A percentile compares a stretch with the other conserved stretches of the same genome.
Conservation (phyloP, 2,113 vertebrate species). For the Brachirus orientalis region DNA sequence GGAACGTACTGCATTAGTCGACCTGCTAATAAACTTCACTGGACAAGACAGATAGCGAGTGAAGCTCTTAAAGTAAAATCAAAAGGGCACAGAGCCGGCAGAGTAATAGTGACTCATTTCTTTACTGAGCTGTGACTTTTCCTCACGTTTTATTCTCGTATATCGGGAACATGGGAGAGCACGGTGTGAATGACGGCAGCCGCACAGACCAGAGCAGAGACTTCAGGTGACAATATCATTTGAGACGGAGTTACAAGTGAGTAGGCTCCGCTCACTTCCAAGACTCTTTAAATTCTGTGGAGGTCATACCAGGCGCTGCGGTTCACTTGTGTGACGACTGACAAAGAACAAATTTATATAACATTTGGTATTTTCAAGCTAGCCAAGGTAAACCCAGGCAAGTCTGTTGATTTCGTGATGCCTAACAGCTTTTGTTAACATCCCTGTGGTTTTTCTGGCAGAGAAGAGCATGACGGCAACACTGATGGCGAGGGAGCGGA, state of each 20-base stretch:
- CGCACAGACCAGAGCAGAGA: conserved; percentile 45
- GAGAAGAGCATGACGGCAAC: too few relatives aligned
- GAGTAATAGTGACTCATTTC: conserved; percentile 45
- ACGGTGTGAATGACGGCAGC: conserved; percentile 34
- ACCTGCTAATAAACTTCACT: conserved; percentile 39
- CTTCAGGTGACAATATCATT: conserved; percentile 63
- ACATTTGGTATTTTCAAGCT: too few relatives aligned
- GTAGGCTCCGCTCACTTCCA: conserved; percentile 50
- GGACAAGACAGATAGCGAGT: conserved; percentile 13
- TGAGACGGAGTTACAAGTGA: conserved; percentile 52
- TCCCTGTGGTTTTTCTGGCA: too few relatives aligned
- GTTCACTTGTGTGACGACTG: conserved; percentile 38
- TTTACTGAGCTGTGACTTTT: not conserved
- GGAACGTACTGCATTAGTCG: conserved; percentile 1
- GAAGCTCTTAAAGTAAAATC: conserved; percentile 19
- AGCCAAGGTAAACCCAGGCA: too few relatives aligned
- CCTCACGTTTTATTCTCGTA: not conserved
- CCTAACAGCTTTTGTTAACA: too few relatives aligned
- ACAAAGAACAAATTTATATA: not conserved
- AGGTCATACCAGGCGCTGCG: conserved; percentile 21
- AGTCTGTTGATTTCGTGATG: too few relatives aligned
- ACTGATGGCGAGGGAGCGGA: too few relatives aligned
- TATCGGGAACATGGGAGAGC: conserved; percentile 30
- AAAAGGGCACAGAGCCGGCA: conserved; percentile 35
- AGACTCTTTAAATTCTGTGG: conserved; percentile 16